Evolutionary conservation across 37 sponge, comb jelly and placozoan genomes (phyloP), one percentile per base, ranked within the genome.

Genomic region (Ianthella basta): DNA sequence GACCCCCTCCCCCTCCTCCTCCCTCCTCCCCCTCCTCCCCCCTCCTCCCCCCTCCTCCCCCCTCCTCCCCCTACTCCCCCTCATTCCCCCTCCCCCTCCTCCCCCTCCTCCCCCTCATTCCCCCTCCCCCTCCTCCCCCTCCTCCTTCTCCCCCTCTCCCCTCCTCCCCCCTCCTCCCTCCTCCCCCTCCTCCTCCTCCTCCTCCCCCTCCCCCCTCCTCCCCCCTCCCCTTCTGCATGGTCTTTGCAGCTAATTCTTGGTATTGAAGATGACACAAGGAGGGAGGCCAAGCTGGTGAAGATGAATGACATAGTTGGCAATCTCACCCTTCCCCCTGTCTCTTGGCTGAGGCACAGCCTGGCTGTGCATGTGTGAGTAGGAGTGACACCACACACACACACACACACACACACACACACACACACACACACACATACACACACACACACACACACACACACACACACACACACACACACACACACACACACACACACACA

Each of bases 231-330:
- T n/a, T n/a, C n/a, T n/a, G n/a, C n/a, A n/a, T 12, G 53, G 39
- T 35, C 19, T 77, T 77, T 66, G 32, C 80, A 80, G 80, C 15
- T 80, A 12, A 25, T 59, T 2, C 35, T 91, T 70, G 34, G 40
- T 0, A 72, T 94, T 68, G 91, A 90, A 40, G 88, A 88, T 56
- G 86, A 86, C 30, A 59, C 16, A 12, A 10, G 23, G 20, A 60
- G 91, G 19, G 91, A 91, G 41, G 84, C 73, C 53, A 90, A 94
- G 56, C 87, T 91, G 40, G 79, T 55, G 37, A 41, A 56, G 39
- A 60, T 94, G 70, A 94, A 77, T 79, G 24, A 27, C 19, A 27
- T 65, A 15, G 85, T 91, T 41, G 86, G 80, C 19, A n/a, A 18
- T 15, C 64, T 94, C 21, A 82, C 88, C 21, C 82, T 91, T 40